phyloP scores from a whole-genome alignment of 2,797 vertebrate species.

The Melanotaenia boesemani region DNA sequence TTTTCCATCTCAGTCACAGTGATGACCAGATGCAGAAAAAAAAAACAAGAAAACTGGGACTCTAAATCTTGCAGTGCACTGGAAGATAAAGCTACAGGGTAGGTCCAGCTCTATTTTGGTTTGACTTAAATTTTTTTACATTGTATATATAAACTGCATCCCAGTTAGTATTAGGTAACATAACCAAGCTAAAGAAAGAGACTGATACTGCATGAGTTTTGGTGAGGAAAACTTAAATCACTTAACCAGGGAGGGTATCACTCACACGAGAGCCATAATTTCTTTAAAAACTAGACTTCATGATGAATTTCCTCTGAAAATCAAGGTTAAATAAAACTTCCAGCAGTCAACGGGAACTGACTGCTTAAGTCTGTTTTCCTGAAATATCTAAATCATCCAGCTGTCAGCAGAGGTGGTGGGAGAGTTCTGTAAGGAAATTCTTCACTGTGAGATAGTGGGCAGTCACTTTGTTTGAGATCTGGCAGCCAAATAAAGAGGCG shows the following conservation, averaged over 20 bases:
- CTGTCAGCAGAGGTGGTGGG: constrained; percentile 48
- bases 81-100: constrained; percentile 23
- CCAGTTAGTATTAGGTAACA: neutral
- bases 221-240: neutral
- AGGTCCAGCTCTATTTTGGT: constrained; percentile 19
- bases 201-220: neutral
- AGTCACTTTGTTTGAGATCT: constrained; percentile 60
- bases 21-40: constrained; percentile 21
- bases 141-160: neutral
- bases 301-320: constrained; percentile 28
- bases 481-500: constrained; percentile 11
- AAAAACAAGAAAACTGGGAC: constrained; percentile 19
- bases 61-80: constrained; percentile 1
- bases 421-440: constrained; percentile 62
- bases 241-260: neutral
- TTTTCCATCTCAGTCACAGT: constrained; percentile 12
- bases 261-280: constrained; percentile 18
- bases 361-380: constrained; percentile 45
- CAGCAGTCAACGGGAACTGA: constrained; percentile 8
- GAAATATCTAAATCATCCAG: constrained; percentile 52
- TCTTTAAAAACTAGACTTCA: constrained; percentile 8
- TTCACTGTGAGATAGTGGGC: constrained; percentile 53
- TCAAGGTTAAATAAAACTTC: constrained; percentile 29
- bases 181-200: constrained; percentile 1
- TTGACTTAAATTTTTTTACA: neutral